Evolutionary conservation across 2,113 vertebrate species (phyloP).

Genomic region (Mungos mungo): DNA sequence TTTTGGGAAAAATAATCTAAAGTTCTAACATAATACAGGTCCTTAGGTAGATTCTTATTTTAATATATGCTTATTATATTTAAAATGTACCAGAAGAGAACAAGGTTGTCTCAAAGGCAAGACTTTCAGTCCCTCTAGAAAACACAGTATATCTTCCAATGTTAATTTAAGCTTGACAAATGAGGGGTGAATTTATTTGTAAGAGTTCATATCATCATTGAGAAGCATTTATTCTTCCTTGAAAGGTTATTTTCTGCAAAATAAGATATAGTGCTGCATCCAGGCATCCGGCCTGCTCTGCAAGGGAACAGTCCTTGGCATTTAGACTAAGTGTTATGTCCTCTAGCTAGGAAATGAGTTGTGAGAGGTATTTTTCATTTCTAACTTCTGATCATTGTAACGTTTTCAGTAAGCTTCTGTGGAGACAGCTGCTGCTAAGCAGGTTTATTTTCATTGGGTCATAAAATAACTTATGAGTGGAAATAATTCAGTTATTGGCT

Average conservation of each 20-base stretch:
- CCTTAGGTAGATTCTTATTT: background rate
- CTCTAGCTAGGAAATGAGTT: slow-evolving; percentile 41
- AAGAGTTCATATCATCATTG: slow-evolving; percentile 58
- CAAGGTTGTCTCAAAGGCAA: slow-evolving; percentile 29
- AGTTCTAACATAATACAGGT: background rate
- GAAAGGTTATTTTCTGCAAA: slow-evolving; percentile 71
- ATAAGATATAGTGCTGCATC: slow-evolving; percentile 43
- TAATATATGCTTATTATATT: background rate
- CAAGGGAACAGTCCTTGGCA: slow-evolving; percentile 16
- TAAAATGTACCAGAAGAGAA: background rate
- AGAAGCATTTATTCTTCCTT: slow-evolving; percentile 62
- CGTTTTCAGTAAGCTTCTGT: slow-evolving; percentile 23
- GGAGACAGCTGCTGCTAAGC: background rate
- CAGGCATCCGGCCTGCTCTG: background rate
- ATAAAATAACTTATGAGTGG: background rate
- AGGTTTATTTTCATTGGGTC: slow-evolving; percentile 38
- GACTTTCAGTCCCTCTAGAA: background rate
- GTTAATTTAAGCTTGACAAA: slow-evolving; percentile 66
- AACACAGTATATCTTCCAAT: background rate
- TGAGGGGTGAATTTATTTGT: slow-evolving; percentile 58
- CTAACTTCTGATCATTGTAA: slow-evolving; percentile 35
- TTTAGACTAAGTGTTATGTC: slow-evolving; percentile 56
- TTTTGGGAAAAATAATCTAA: slow-evolving; percentile 4
- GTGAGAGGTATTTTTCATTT: slow-evolving; percentile 43
- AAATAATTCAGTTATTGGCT: background rate